phyloP scores from a whole-genome alignment of 2,888 invertebrate genomes.

The Eristalinus aeneus region DNA sequence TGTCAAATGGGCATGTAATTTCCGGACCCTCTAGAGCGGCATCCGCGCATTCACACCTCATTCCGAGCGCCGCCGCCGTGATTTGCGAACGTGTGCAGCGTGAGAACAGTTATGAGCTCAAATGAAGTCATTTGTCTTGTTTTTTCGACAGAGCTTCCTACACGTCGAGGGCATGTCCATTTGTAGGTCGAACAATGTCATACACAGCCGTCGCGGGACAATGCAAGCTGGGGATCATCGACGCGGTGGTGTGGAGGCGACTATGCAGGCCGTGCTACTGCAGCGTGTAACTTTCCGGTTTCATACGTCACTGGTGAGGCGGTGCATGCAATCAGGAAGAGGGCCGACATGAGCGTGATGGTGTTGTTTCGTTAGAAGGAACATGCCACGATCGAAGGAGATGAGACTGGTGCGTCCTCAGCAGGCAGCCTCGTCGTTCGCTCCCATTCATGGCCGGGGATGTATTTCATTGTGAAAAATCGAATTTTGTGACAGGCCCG shows the following conservation, averaged over 20 bases:
- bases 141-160: slow-evolving; percentile 3
- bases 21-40: slow-evolving; percentile 37
- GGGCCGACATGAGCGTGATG: slow-evolving; percentile 3
- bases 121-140: slow-evolving; percentile 50
- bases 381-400: neutral
- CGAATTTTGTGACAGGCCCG: slow-evolving; percentile 6
- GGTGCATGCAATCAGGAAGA: neutral
- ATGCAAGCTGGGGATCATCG: neutral
- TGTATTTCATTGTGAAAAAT: slow-evolving; percentile 25
- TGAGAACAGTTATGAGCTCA: slow-evolving; percentile 46
- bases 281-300: slow-evolving; percentile 4
- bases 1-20: slow-evolving; percentile 45
- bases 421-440: neutral
- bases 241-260: neutral
- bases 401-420: neutral
- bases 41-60: slow-evolving; percentile 47
- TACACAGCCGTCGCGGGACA: slow-evolving; percentile 3
- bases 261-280: slow-evolving; percentile 2
- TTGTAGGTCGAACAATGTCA: slow-evolving; percentile 25
- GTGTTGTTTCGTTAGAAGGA: neutral
- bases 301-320: neutral
- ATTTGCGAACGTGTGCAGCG: slow-evolving; percentile 23
- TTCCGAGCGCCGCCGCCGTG: neutral
- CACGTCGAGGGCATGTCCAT: neutral
- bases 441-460: neutral